Percentiles rank a stretch among this genome's conserved stretches.
phyloP scores from a whole-genome alignment of 2,797 vertebrate genomes.

The Loris lydekkerianus region DNA sequence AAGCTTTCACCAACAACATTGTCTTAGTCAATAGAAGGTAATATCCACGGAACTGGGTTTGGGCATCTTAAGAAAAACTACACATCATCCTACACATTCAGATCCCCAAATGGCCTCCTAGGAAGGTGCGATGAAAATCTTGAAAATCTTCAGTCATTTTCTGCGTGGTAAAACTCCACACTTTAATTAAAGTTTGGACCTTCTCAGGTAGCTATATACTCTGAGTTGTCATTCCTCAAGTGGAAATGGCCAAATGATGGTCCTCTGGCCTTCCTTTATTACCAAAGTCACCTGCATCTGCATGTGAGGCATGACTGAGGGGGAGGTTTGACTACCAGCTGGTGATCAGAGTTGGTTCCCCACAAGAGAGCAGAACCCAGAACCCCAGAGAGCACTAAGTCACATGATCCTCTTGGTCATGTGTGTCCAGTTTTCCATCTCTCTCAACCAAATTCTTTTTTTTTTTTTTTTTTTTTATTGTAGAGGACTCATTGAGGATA shows the following conservation, averaged over 20 bases:
- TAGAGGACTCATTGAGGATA: too few relatives aligned
- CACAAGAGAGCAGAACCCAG: neutral
- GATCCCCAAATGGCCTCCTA: neutral
- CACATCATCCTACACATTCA: neutral
- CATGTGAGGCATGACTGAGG: neutral
- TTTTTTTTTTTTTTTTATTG: too few relatives aligned
- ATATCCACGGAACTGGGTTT: neutral
- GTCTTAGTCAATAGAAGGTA: neutral
- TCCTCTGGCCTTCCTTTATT: neutral
- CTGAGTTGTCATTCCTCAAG: neutral
- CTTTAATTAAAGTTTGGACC: neutral
- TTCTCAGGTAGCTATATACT: neutral
- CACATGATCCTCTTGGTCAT: neutral
- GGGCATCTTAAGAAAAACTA: neutral
- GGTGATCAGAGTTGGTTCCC: neutral
- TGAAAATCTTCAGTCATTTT: neutral
- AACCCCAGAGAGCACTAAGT: neutral
- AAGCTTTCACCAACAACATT: neutral
- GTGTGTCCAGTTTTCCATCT: neutral
- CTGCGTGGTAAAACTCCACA: neutral
- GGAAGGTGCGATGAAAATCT: conserved; percentile 7
- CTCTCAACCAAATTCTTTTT: neutral
- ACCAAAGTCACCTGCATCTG: neutral
- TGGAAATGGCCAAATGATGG: neutral
- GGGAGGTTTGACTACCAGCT: neutral